phyloP scores from a whole-genome alignment of 2,113 vertebrate species.

The Ceyx melanurus region DNA sequence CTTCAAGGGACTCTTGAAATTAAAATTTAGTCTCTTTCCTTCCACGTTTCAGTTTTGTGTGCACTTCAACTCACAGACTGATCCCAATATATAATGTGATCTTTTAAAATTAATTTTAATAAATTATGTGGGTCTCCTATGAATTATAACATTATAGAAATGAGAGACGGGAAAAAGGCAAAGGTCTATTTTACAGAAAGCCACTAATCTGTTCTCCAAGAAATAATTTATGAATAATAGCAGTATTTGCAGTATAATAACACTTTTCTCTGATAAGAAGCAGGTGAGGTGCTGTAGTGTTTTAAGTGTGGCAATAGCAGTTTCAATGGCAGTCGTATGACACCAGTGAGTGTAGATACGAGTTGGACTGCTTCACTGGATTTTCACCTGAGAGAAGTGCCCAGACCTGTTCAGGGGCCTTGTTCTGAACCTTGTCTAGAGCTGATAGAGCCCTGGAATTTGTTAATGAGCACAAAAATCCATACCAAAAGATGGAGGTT shows the following conservation, averaged over 20 bases:
- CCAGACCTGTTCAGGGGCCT: not conserved
- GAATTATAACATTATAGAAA: not conserved
- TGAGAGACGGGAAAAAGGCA: not conserved
- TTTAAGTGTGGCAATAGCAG: not conserved
- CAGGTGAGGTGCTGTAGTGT: not conserved
- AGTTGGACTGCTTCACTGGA: not conserved
- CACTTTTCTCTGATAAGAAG: not conserved
- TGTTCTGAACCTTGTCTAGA: not conserved
- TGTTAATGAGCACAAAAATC: not conserved
- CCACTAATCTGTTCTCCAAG: not conserved
- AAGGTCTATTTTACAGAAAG: not conserved
- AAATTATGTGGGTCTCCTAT: not conserved
- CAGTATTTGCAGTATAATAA: not conserved
- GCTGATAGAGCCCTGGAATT: not conserved
- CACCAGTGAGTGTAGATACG: not conserved
- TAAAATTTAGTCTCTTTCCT: not conserved
- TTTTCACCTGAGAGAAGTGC: not conserved
- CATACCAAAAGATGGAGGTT: not conserved
- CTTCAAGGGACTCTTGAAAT: not conserved
- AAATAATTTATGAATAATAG: not conserved
- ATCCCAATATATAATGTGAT: not conserved
- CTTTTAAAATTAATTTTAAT: not conserved
- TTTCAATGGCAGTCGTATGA: not conserved
- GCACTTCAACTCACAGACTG: not conserved
- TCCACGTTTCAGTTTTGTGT: not conserved